phyloP scores from a whole-genome alignment of 2,113 vertebrate species.

The Romanogobio albipinnatus region DNA sequence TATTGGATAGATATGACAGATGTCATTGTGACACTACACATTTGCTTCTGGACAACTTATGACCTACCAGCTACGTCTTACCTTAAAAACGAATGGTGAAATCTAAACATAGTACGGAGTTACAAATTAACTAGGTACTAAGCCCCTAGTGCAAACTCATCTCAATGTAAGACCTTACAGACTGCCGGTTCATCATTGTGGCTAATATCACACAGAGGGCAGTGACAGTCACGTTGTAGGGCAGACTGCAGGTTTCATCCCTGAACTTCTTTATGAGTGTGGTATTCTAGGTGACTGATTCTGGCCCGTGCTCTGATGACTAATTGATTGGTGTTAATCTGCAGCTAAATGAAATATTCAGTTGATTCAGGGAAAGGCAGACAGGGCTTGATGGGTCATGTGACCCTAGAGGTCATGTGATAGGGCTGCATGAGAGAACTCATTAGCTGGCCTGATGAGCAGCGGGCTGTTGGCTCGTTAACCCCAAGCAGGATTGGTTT shows the following conservation, averaged over 20 bases:
- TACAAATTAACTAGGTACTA: not conserved
- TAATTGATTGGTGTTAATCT: slow-evolving; percentile 65
- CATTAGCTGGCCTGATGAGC: slow-evolving; percentile 59
- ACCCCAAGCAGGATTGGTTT: slow-evolving; percentile 52
- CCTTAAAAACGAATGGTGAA: no score
- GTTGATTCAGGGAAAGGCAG: slow-evolving; percentile 56
- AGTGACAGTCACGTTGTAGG: not conserved
- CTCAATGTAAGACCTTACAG: not conserved
- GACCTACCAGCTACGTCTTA: not conserved
- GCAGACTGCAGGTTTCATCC: slow-evolving; percentile 31
- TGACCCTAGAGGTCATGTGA: slow-evolving; percentile 57
- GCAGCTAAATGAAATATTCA: slow-evolving; percentile 60
- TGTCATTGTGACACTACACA: not conserved
- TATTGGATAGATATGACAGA: not conserved
- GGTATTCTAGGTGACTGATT: slow-evolving; percentile 51
- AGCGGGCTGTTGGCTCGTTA: slow-evolving; percentile 50
- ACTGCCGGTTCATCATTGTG: not conserved
- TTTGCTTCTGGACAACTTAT: not conserved
- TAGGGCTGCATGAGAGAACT: slow-evolving; percentile 58
- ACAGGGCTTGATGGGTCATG: slow-evolving; percentile 56
- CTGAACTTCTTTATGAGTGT: slow-evolving; percentile 52
- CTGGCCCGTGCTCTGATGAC: slow-evolving; percentile 57
- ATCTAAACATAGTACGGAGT: not conserved
- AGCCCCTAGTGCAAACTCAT: not conserved
- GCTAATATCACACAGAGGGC: not conserved